Percentiles rank a stretch among this genome's conserved stretches.
Conservation (phyloP, 92 coral and sea anemone genomes). For the Siderastrea radians region DNA sequence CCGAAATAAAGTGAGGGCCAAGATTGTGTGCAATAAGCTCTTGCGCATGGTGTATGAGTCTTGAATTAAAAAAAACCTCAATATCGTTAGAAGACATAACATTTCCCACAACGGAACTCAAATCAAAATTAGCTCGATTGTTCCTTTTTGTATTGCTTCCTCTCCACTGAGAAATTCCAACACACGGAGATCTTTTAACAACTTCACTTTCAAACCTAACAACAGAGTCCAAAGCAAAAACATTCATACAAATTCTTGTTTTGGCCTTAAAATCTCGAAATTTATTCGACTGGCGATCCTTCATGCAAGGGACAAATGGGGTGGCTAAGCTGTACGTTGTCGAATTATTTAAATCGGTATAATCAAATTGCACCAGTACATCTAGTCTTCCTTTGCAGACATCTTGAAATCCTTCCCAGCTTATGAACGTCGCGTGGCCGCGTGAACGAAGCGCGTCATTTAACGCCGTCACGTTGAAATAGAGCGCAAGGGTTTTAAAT, state of each 20-base stretch:
- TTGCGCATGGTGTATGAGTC: neutral
- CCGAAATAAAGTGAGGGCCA: neutral
- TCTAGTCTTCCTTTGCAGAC: constrained; percentile 9
- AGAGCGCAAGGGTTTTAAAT: neutral
- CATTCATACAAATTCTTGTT: neutral
- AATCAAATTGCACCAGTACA: neutral
- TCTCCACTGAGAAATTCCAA: neutral
- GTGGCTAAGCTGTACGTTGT: neutral
- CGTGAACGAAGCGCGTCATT: neutral
- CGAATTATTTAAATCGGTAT: neutral
- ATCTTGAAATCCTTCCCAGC: neutral
- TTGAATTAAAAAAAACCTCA: neutral
- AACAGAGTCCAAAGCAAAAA: neutral
- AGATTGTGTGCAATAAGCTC: constrained; percentile 2
- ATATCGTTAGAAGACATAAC: neutral
- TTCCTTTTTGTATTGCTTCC: neutral
- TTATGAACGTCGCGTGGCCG: neutral
- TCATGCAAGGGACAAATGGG: neutral
- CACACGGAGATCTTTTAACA: neutral
- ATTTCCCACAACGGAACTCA: neutral
- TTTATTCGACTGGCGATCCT: neutral
- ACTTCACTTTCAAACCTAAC: constrained; percentile 1
- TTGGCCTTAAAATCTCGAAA: neutral
- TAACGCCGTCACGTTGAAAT: neutral
- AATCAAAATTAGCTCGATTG: neutral